Percentiles rank a stretch among this genome's conserved stretches.
Conservation (phyloP, 2,113 vertebrate species). For the Hypomesus transpacificus region DNA sequence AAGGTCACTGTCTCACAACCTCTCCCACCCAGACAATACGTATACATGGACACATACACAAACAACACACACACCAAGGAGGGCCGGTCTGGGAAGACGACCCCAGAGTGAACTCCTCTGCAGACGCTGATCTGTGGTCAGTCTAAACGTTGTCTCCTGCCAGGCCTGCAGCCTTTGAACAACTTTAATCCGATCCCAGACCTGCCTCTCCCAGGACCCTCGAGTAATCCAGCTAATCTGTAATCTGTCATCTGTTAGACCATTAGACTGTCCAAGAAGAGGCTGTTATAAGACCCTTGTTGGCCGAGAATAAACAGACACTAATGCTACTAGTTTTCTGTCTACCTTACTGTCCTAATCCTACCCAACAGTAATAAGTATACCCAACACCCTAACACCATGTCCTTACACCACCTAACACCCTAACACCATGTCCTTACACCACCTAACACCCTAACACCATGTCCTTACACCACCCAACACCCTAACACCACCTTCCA, state of each 20-base stretch:
- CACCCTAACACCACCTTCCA: background rate
- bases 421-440: background rate
- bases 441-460: background rate
- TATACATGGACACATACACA: background rate
- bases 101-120: no score
- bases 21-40: conserved; percentile 1
- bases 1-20: background rate
- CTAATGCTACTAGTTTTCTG: no score
- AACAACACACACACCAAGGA: background rate
- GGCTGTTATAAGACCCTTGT: conserved; percentile 10
- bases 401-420: background rate
- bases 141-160: background rate
- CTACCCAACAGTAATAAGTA: background rate
- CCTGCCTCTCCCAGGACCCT: no score
- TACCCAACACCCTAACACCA: background rate
- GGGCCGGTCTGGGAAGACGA: background rate
- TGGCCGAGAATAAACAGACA: background rate
- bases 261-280: conserved; percentile 31
- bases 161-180: background rate
- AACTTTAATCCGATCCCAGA: no score
- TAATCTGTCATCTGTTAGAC: conserved; percentile 11
- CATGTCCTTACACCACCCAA: background rate
- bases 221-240: background rate
- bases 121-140: conserved; percentile 10
- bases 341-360: background rate